Evolutionary conservation across 2,888 invertebrate species (phyloP).

Genomic region (Cantharis rufa): DNA sequence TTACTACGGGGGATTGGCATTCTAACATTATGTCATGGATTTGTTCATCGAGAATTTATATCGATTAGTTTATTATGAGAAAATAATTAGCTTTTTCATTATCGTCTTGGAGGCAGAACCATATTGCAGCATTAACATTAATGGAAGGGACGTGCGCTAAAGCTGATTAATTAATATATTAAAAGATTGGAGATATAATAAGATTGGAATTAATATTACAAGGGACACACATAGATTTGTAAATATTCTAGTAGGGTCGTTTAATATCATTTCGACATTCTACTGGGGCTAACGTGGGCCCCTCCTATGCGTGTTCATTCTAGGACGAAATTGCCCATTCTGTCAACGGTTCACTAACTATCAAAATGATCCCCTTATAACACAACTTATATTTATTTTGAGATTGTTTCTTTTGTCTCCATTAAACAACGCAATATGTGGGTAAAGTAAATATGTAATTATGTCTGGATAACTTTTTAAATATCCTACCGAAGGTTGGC

Average conservation of each 20-base stretch:
- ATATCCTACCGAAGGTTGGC: neutral
- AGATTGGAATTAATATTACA: neutral
- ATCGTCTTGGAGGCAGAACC: neutral
- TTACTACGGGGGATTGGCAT: neutral
- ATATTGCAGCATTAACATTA: neutral
- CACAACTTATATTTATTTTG: conserved; percentile 16
- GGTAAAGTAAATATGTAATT: neutral
- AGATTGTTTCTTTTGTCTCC: conserved; percentile 21
- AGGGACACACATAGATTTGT: conserved; percentile 34
- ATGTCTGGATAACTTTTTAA: neutral
- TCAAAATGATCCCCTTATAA: conserved; percentile 45
- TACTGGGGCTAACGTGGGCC: conserved; percentile 30
- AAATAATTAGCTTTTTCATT: neutral
- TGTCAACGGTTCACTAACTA: conserved; percentile 51
- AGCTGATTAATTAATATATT: neutral
- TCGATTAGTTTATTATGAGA: neutral
- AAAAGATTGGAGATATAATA: neutral
- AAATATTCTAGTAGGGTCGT: conserved; percentile 40
- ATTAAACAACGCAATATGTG: neutral
- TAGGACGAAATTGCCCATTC: conserved; percentile 52
- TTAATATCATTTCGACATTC: conserved; percentile 40
- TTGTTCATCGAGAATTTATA: neutral
- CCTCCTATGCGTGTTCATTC: conserved; percentile 46
- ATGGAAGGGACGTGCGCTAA: neutral
- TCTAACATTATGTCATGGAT: neutral